These are phyloP conservation scores for Achatina immaculata DNA, from an alignment of 1,140 invertebrate genomes.

Conservation along the genomic window DNA sequence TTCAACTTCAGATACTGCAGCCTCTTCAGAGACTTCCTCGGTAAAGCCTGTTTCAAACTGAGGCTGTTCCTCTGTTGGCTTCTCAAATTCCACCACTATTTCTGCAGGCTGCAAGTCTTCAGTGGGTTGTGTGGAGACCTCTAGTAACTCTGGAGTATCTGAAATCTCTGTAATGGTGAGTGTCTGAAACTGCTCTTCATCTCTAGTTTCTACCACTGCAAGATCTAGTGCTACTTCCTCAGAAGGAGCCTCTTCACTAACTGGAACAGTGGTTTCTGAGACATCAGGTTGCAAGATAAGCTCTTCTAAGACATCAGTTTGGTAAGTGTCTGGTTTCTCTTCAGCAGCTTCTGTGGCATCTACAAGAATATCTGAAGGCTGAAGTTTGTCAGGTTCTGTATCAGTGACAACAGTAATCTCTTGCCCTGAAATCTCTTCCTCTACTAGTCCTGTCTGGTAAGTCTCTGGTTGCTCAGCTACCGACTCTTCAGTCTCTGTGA, in stretches of 20 bases:
- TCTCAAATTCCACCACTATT: slow-evolving; percentile 43
- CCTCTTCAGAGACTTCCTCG: slow-evolving; percentile 41
- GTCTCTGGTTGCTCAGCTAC: slow-evolving; percentile 44
- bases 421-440: slow-evolving; percentile 42
- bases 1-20: slow-evolving; percentile 43
- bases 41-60: slow-evolving; percentile 42
- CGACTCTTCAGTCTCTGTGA: slow-evolving; percentile 35
- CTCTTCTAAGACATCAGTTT: slow-evolving; percentile 40
- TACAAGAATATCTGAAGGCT: slow-evolving; percentile 48
- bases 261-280: slow-evolving; percentile 37
- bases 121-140: slow-evolving; percentile 44
- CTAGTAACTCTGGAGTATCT: slow-evolving; percentile 42
- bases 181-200: slow-evolving; percentile 43
- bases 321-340: slow-evolving; percentile 30
- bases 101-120: slow-evolving; percentile 49
- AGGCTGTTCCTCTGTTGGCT: slow-evolving; percentile 37
- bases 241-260: slow-evolving; percentile 31
- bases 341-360: slow-evolving; percentile 39
- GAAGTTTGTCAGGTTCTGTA: slow-evolving; percentile 43
- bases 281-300: slow-evolving; percentile 40
- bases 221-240: slow-evolving; percentile 34
- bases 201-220: too few species aligned
- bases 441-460: slow-evolving; percentile 41
- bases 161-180: slow-evolving; percentile 42
- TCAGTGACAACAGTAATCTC: slow-evolving; percentile 42